Percentiles rank a stretch among this genome's conserved stretches.
Evolutionary conservation across 2,113 vertebrate genomes (phyloP).

Genomic region (Embiotoca jacksoni): DNA sequence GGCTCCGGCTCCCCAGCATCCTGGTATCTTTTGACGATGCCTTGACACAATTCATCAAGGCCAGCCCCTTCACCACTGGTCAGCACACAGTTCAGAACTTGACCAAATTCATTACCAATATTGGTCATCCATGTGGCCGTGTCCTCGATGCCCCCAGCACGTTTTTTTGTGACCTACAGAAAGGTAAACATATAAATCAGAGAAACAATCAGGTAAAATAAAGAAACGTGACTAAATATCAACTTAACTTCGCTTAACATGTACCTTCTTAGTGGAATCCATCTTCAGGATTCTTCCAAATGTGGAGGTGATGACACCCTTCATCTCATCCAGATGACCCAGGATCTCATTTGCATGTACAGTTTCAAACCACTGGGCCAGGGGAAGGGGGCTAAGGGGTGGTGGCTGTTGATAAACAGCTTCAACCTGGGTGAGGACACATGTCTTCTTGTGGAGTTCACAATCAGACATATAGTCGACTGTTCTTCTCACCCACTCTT

Average conservation of each 20-base stretch:
- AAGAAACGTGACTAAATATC: too few species aligned
- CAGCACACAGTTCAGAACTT: constrained; percentile 51
- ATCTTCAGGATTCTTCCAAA: constrained; percentile 47
- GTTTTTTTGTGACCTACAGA: constrained; percentile 46
- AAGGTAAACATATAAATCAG: constrained; percentile 7
- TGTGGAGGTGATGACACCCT: constrained; percentile 33
- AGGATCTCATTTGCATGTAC: constrained; percentile 26
- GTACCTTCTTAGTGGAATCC: constrained; percentile 49
- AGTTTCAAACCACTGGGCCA: constrained; percentile 20
- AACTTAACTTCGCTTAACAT: too few species aligned
- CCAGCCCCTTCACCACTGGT: constrained; percentile 52
- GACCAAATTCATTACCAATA: constrained; percentile 35
- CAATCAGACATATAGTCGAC: constrained; percentile 23
- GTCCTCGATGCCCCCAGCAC: constrained; percentile 38
- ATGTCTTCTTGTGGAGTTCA: constrained; percentile 22
- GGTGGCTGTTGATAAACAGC: neutral
- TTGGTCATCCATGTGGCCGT: constrained; percentile 48
- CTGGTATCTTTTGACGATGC: constrained; percentile 26
- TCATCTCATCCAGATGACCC: constrained; percentile 35
- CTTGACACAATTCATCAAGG: constrained; percentile 45
- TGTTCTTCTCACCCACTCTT: constrained; percentile 29
- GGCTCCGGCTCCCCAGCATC: constrained; percentile 45
- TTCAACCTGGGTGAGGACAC: neutral
- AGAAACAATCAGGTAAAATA: neutral
- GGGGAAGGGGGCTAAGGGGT: constrained; percentile 6